A percentile compares a stretch with the other conserved stretches of the same genome.
phyloP scores from a whole-genome alignment of 64 coral and sea anemone genomes.

The Montipora cactus region DNA sequence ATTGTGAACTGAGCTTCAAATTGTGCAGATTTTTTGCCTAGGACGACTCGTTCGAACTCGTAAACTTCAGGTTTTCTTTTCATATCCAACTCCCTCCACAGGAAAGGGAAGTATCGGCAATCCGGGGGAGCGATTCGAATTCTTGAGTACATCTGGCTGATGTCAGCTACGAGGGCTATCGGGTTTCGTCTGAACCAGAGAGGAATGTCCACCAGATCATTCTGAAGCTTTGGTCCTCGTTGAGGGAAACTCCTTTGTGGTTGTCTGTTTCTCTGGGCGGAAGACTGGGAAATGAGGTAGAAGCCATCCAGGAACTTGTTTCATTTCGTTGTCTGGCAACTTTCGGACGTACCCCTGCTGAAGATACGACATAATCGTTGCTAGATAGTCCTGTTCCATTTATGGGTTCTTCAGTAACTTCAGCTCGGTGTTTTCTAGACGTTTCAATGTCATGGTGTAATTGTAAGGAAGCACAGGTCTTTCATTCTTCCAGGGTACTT shows the following conservation, averaged over 20 bases:
- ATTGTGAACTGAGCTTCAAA: slow-evolving; percentile 63
- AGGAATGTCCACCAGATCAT: slow-evolving; percentile 31
- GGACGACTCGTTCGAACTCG: slow-evolving; percentile 68
- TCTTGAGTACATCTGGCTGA: slow-evolving; percentile 29
- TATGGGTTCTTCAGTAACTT: slow-evolving; percentile 55
- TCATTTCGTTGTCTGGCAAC: slow-evolving; percentile 17
- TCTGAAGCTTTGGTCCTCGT: slow-evolving; percentile 42
- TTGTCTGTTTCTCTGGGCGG: slow-evolving; percentile 32
- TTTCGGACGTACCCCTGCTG: slow-evolving; percentile 63
- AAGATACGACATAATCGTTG: slow-evolving; percentile 11
- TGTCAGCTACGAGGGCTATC: slow-evolving; percentile 6
- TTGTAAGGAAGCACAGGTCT: slow-evolving; percentile 28
- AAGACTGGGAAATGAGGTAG: slow-evolving; percentile 57
- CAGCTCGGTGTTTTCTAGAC: slow-evolving; percentile 81
- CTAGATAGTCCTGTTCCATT: too few species aligned
- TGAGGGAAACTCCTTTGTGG: slow-evolving; percentile 8
- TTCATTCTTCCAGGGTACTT: slow-evolving; percentile 70
- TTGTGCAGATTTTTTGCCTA: slow-evolving; percentile 68
- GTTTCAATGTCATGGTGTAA: slow-evolving; percentile 40
- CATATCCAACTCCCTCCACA: slow-evolving; percentile 26
- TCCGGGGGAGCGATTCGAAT: neutral
- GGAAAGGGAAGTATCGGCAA: neutral
- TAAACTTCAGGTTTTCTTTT: slow-evolving; percentile 42
- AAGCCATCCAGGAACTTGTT: neutral
- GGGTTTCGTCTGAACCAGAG: slow-evolving; percentile 22